These are phyloP conservation scores for Caenorhabditis uteleia DNA, from an alignment of 2,888 invertebrate species.

Conservation along the genomic window DNA sequence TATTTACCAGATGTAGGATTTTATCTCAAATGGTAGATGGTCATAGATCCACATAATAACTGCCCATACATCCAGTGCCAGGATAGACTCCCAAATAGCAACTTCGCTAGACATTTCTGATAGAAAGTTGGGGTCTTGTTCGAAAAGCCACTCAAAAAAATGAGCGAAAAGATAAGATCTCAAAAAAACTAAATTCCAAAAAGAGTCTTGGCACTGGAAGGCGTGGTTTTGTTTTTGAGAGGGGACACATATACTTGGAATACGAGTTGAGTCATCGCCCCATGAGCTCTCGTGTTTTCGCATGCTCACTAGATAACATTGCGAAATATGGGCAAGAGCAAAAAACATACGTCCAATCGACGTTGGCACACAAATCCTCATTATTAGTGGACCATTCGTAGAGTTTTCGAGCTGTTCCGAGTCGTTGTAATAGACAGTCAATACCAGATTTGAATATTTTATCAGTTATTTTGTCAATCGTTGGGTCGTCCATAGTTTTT, in stretches of 20 bases:
- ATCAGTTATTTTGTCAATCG: constrained; percentile 20
- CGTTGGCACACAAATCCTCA: constrained; percentile 36
- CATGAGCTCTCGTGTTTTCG: too few relatives aligned
- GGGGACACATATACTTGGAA: too few relatives aligned
- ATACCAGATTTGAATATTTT: constrained; percentile 41
- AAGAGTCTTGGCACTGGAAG: too few relatives aligned
- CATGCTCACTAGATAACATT: too few relatives aligned
- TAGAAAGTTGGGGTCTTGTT: background rate
- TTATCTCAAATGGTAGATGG: constrained; percentile 47
- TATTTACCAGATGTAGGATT: constrained; percentile 46
- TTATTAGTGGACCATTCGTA: constrained; percentile 42
- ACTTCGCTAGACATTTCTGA: constrained; percentile 22
- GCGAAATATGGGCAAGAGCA: too few relatives aligned
- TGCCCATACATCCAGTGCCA: constrained; percentile 41
- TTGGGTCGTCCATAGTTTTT: constrained; percentile 40
- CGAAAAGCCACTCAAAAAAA: background rate
- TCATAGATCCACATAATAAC: constrained; percentile 44
- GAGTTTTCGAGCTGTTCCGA: constrained; percentile 29
- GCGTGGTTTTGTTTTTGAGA: too few relatives aligned
- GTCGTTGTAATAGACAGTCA: constrained; percentile 43
- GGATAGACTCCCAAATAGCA: constrained; percentile 40
- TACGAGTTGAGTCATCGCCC: too few relatives aligned
- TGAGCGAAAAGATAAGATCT: background rate
- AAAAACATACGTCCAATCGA: constrained; percentile 41
- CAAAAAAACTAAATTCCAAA: constrained; percentile 1